Evolutionary conservation across 2,797 vertebrate species (phyloP).

Genomic region (Dipus sagitta): DNA sequence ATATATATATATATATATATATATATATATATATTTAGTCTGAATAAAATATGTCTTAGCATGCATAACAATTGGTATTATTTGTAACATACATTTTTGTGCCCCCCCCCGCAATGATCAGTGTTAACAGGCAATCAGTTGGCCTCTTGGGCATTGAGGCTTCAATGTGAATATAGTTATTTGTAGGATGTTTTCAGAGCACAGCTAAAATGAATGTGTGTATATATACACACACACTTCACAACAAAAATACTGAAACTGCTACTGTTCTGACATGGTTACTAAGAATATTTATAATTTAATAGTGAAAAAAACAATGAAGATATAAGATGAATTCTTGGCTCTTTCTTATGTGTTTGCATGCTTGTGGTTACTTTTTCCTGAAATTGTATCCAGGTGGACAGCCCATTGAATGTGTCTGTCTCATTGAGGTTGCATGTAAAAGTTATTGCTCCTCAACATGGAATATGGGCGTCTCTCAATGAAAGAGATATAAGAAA

Average conservation of each 20-base stretch:
- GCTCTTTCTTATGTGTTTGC: conserved; percentile 60
- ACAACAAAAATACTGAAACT: neutral
- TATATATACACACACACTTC: neutral
- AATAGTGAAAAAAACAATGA: conserved; percentile 76
- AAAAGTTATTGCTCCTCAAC: conserved; percentile 68
- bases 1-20: neutral
- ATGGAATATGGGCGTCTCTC: neutral
- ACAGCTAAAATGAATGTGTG: neutral
- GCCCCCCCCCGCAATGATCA: conserved; percentile 40
- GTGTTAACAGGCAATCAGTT: conserved; percentile 56
- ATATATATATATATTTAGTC: conserved; percentile 65
- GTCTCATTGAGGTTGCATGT: conserved; percentile 52
- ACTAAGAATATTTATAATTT: conserved; percentile 65
- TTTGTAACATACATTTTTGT: conserved; percentile 65
- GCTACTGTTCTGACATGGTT: conserved; percentile 58
- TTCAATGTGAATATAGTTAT: conserved; percentile 52
- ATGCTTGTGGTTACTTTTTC: conserved; percentile 64
- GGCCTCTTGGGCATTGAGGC: conserved; percentile 31
- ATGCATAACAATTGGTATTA: conserved; percentile 75
- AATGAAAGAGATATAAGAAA: conserved; percentile 20
- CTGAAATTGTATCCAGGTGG: conserved; percentile 6
- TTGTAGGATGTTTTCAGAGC: conserved; percentile 43
- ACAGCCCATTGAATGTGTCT: conserved; percentile 52
- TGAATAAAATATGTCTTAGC: conserved; percentile 68
- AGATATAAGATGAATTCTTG: conserved; percentile 61